These are phyloP conservation scores for Micoletzkya japonica DNA, from an alignment of 2,888 invertebrate species.

Conservation along the genomic window DNA sequence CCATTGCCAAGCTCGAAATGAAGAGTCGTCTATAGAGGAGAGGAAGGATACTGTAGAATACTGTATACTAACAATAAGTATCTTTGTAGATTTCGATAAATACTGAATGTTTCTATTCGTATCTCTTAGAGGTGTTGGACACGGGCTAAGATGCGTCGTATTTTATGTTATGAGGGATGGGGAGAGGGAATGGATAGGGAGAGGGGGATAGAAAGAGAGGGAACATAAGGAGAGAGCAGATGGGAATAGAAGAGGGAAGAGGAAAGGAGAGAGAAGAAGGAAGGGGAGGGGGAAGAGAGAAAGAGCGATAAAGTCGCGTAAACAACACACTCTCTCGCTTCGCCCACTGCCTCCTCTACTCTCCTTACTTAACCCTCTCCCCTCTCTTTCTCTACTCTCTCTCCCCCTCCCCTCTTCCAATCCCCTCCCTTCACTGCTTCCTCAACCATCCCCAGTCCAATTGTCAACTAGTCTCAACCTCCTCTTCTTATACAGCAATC, in stretches of 20 bases:
- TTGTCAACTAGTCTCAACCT: not conserved
- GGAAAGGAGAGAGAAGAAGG: not conserved
- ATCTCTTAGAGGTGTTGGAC: not conserved
- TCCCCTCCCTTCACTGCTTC: not conserved
- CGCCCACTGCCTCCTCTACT: not conserved
- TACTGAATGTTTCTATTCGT: not conserved
- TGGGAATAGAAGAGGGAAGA: not conserved
- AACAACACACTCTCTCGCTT: not conserved
- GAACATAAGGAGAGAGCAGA: conserved; percentile 1
- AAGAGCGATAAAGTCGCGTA: not conserved
- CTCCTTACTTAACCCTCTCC: not conserved
- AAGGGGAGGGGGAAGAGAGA: too few relatives aligned
- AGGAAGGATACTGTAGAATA: not conserved
- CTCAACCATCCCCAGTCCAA: not conserved
- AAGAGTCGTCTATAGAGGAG: conserved; percentile 27
- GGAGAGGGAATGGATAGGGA: not conserved
- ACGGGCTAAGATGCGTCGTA: not conserved
- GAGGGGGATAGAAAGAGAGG: not conserved
- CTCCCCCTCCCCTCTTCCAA: conserved; percentile 6
- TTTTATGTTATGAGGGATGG: not conserved
- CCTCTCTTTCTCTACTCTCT: conserved; percentile 1
- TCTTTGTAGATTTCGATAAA: not conserved
- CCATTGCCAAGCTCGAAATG: conserved; percentile 48
- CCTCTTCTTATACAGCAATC: not conserved
- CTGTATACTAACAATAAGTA: not conserved